Evolutionary conservation across 2,888 invertebrate species (phyloP).

Genomic region (Rhodophaea formosa): DNA sequence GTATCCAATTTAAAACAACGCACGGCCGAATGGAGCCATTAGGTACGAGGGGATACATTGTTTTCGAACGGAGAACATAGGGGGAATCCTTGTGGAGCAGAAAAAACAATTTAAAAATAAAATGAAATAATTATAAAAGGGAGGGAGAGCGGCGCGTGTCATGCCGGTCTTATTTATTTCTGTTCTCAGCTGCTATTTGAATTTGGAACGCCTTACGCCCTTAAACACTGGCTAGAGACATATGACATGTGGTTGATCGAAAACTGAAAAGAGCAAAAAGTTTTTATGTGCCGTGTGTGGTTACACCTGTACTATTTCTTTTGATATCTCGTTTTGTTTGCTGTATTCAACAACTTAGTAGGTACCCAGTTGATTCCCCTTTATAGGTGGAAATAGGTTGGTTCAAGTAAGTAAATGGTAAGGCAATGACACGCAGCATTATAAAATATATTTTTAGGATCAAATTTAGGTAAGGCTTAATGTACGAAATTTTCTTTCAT

Average conservation of each 20-base stretch:
- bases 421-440: too few species aligned
- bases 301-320: constrained; percentile 4
- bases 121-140: constrained; percentile 79
- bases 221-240: constrained; percentile 29
- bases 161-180: constrained; percentile 71
- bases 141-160: constrained; percentile 76
- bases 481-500: too few species aligned
- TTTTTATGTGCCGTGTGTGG: constrained; percentile 12
- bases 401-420: too few species aligned
- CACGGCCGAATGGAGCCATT: constrained; percentile 70
- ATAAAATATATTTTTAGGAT: too few species aligned
- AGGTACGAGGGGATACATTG: constrained; percentile 67
- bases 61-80: constrained; percentile 66
- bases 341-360: too few species aligned
- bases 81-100: constrained; percentile 74
- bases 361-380: too few species aligned
- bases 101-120: constrained; percentile 82
- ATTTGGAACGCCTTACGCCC: constrained; percentile 53
- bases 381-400: too few species aligned
- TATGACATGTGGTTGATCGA: constrained; percentile 58
- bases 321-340: background rate
- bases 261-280: constrained; percentile 36
- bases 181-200: constrained; percentile 73
- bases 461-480: too few species aligned
- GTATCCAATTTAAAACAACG: constrained; percentile 81